Evolutionary conservation across 2,113 vertebrate species (phyloP).

Genomic region (Myiozetetes cayanensis): DNA sequence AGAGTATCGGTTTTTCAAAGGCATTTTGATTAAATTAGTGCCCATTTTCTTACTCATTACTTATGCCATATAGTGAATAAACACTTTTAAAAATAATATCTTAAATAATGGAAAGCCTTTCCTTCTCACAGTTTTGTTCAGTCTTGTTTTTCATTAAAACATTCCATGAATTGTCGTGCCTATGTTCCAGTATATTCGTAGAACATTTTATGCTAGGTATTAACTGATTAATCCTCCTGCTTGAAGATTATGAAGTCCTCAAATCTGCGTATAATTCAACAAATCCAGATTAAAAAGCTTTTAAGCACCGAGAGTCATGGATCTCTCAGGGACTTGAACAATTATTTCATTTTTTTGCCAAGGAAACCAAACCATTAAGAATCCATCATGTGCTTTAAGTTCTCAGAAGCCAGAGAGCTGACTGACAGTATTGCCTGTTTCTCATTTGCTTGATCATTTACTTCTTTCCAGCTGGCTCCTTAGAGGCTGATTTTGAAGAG

Average conservation of each 20-base stretch:
- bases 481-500: not conserved
- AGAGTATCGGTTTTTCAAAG: slow-evolving; percentile 16
- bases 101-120: slow-evolving; percentile 14
- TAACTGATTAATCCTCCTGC: slow-evolving; percentile 71
- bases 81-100: not conserved
- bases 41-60: not conserved
- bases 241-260: slow-evolving; percentile 63
- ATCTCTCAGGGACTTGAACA: slow-evolving; percentile 47
- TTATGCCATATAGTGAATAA: not conserved
- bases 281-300: slow-evolving; percentile 74
- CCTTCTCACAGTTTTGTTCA: not conserved
- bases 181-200: slow-evolving; percentile 45
- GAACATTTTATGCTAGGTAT: slow-evolving; percentile 53
- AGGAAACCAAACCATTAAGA: slow-evolving; percentile 39
- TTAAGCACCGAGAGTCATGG: slow-evolving; percentile 37
- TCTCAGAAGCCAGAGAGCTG: not conserved
- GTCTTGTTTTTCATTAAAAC: slow-evolving; percentile 51
- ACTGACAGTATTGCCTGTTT: not conserved
- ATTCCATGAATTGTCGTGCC: slow-evolving; percentile 21
- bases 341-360: slow-evolving; percentile 33
- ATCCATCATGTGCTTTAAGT: slow-evolving; percentile 22
- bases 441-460: not conserved
- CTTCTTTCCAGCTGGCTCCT: slow-evolving; percentile 1
- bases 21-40: slow-evolving; percentile 47
- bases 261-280: slow-evolving; percentile 66